A percentile compares a stretch with the other conserved stretches of the same genome.
Conservation (phyloP, 2,888 invertebrate genomes). For the Melinopterus prodromus region DNA sequence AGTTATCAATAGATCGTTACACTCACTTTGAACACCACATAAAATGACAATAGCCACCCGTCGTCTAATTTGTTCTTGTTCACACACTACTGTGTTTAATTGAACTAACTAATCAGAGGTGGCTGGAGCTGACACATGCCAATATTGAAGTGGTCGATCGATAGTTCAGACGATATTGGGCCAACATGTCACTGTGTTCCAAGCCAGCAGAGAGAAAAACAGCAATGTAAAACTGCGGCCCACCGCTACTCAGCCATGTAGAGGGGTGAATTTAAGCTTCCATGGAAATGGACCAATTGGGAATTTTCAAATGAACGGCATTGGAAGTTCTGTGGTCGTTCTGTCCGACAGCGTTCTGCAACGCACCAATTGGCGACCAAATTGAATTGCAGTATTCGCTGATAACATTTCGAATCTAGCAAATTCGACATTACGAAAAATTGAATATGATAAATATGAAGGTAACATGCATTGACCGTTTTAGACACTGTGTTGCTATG, state of each 20-base stretch:
- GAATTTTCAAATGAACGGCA: neutral
- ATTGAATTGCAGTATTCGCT: neutral
- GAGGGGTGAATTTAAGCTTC: neutral
- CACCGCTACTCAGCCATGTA: neutral
- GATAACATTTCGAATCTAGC: too few relatives aligned
- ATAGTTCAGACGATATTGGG: constrained; percentile 29
- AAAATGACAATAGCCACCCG: neutral
- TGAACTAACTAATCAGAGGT: constrained; percentile 21
- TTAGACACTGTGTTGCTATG: too few relatives aligned
- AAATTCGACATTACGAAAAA: too few relatives aligned
- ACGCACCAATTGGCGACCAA: neutral
- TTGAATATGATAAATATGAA: too few relatives aligned
- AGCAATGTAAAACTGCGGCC: neutral
- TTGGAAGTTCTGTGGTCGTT: neutral
- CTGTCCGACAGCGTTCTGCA: neutral
- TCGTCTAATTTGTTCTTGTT: neutral
- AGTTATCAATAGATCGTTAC: neutral
- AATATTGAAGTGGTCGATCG: constrained; percentile 12
- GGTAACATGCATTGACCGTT: too few relatives aligned
- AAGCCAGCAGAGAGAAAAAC: constrained; percentile 16
- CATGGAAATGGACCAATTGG: neutral
- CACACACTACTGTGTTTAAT: neutral
- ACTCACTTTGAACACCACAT: neutral
- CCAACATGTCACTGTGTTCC: constrained; percentile 30
- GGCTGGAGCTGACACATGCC: constrained; percentile 27